A percentile compares a stretch with the other conserved stretches of the same genome.
Evolutionary conservation across 2,888 invertebrate genomes (phyloP).

Genomic region (Temnothorax rugatulus): DNA sequence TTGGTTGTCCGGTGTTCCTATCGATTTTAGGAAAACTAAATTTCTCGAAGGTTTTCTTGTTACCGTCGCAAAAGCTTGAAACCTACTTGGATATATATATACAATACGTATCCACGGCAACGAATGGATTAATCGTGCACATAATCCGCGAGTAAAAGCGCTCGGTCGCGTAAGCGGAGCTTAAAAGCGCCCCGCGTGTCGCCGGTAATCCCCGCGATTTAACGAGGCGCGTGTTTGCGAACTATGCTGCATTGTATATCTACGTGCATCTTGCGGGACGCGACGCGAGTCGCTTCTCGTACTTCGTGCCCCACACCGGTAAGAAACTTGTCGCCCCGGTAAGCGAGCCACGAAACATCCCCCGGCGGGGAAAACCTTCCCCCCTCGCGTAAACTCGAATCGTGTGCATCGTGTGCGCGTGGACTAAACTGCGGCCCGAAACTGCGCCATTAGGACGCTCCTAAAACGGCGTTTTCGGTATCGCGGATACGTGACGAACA

Average conservation of each 20-base stretch:
- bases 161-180: conserved; percentile 52
- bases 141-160: conserved; percentile 42
- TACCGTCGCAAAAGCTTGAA: not conserved
- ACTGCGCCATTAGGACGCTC: conserved; percentile 43
- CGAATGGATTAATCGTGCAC: conserved; percentile 32
- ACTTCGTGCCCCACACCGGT: conserved; percentile 27
- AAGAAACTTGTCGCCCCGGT: conserved; percentile 57
- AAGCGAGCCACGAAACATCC: conserved; percentile 42
- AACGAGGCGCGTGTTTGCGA: conserved; percentile 50
- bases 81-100: not conserved
- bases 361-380: conserved; percentile 5
- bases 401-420: conserved; percentile 44
- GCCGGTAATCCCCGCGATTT: conserved; percentile 60
- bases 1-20: not conserved
- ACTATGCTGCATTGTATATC: conserved; percentile 40
- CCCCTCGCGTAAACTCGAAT: conserved; percentile 35
- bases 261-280: conserved; percentile 32
- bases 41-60: not conserved
- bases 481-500: conserved; percentile 53
- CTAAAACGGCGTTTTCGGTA: conserved; percentile 28
- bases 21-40: not conserved
- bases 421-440: conserved; percentile 36
- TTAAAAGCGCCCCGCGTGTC: conserved; percentile 53
- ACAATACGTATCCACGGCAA: not conserved
- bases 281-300: conserved; percentile 9